Conservation (phyloP, 2,888 invertebrate species). For the Itoplectis maculator region DNA sequence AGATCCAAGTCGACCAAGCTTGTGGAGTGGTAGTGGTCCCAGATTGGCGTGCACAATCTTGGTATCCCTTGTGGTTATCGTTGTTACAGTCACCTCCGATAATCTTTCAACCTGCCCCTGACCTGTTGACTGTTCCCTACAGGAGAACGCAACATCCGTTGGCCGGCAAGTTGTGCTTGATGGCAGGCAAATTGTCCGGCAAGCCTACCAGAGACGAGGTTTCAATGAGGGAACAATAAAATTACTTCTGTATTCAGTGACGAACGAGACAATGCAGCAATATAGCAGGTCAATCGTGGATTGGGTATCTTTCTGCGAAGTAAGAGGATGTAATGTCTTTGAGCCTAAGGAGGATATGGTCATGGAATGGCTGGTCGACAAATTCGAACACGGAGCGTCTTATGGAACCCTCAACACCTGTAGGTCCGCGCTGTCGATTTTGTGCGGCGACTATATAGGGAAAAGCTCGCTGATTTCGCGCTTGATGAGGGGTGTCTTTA, state of each 20-base stretch:
- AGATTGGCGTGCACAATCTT: slow-evolving; percentile 75
- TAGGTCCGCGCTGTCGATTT: slow-evolving; percentile 57
- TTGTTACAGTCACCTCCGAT: slow-evolving; percentile 59
- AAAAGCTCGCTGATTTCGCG: slow-evolving; percentile 37
- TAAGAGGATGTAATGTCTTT: slow-evolving; percentile 3
- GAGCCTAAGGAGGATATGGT: slow-evolving; percentile 24
- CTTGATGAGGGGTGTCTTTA: slow-evolving; percentile 55
- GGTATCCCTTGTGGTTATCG: slow-evolving; percentile 45
- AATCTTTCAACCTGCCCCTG: slow-evolving; percentile 66
- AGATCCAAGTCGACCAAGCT: slow-evolving; percentile 75
- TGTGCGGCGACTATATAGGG: slow-evolving; percentile 45
- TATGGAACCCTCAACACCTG: slow-evolving; percentile 59
- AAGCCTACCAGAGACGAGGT: slow-evolving; percentile 62
- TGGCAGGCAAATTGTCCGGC: slow-evolving; percentile 74
- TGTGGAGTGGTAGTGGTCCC: slow-evolving; percentile 77
- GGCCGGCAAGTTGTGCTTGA: too few species aligned
- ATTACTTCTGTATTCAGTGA: slow-evolving; percentile 56
- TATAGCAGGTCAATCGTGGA: slow-evolving; percentile 55
- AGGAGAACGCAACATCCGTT: slow-evolving; percentile 71
- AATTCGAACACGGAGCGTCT: slow-evolving; percentile 49
- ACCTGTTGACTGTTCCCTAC: slow-evolving; percentile 71
- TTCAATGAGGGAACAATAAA: slow-evolving; percentile 59
- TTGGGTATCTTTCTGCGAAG: slow-evolving; percentile 53
- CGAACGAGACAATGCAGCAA: slow-evolving; percentile 58
- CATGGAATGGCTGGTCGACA: slow-evolving; percentile 44